A percentile compares a stretch with the other conserved stretches of the same genome.
Evolutionary conservation across 2,113 vertebrate species (phyloP).

Genomic region (Forbesichthys agassizii): DNA sequence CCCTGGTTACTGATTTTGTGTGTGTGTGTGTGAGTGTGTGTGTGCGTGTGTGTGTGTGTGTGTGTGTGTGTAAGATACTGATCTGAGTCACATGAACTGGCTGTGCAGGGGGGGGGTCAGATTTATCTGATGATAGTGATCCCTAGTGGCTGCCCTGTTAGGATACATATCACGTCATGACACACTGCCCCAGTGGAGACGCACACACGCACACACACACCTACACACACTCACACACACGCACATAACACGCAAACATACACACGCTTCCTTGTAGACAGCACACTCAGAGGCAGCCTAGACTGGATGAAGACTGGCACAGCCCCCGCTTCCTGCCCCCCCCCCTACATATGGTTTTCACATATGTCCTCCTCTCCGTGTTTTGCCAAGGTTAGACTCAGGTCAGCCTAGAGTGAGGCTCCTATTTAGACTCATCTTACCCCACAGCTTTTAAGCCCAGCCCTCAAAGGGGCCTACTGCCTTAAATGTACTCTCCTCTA

Average conservation of each 20-base stretch:
- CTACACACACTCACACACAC: too few relatives aligned
- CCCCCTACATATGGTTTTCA: conserved; percentile 62
- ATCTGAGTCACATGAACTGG: conserved; percentile 68
- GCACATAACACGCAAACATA: conserved; percentile 3
- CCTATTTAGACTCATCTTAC: conserved; percentile 42
- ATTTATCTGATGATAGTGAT: conserved; percentile 59
- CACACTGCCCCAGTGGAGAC: conserved; percentile 42
- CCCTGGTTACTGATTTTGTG: conserved; percentile 31
- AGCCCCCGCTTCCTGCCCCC: conserved; percentile 18
- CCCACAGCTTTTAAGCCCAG: conserved; percentile 37
- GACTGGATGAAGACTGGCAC: too few relatives aligned
- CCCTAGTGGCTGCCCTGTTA: conserved; percentile 48
- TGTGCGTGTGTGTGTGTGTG: too few relatives aligned
- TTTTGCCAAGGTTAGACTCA: conserved; percentile 52
- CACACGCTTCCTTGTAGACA: neutral
- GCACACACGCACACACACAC: neutral
- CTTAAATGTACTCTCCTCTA: neutral
- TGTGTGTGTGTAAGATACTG: conserved; percentile 49
- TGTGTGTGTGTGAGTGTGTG: conserved; percentile 10
- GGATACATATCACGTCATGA: conserved; percentile 57
- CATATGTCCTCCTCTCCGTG: conserved; percentile 48
- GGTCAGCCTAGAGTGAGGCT: conserved; percentile 44
- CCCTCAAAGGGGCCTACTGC: neutral
- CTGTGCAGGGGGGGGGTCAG: conserved; percentile 40
- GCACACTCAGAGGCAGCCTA: neutral